phyloP scores from a whole-genome alignment of 2,888 invertebrate genomes.

The Limenitis camilla region DNA sequence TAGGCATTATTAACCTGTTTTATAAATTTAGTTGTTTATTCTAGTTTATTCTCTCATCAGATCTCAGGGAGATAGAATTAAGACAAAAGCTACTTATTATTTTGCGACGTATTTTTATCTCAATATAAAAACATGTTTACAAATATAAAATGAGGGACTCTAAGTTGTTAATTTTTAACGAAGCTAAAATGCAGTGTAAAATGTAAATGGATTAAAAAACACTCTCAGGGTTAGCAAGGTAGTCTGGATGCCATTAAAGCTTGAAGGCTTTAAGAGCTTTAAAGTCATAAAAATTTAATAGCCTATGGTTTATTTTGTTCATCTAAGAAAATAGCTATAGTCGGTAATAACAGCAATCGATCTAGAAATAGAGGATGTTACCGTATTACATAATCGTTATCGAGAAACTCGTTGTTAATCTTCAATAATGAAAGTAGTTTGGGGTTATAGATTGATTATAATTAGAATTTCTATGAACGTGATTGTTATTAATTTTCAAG shows the following conservation, averaged over 20 bases:
- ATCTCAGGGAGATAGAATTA: too few relatives aligned
- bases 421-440: too few relatives aligned
- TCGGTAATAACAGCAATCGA: not conserved
- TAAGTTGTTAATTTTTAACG: conserved; percentile 23
- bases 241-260: conserved; percentile 20
- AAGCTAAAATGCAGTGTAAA: conserved; percentile 16
- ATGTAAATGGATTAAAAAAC: conserved; percentile 22
- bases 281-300: conserved; percentile 15
- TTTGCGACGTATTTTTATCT: conserved; percentile 12
- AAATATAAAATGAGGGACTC: conserved; percentile 14
- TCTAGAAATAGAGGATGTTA: not conserved
- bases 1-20: too few relatives aligned
- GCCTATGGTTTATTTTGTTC: conserved; percentile 11
- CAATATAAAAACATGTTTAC: conserved; percentile 13
- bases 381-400: too few relatives aligned
- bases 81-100: conserved; percentile 17
- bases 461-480: too few relatives aligned
- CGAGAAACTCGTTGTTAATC: too few relatives aligned
- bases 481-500: too few relatives aligned
- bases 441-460: too few relatives aligned
- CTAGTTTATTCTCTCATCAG: too few relatives aligned
- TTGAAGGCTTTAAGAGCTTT: conserved; percentile 15
- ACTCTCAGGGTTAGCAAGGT: conserved; percentile 19
- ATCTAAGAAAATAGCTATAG: conserved; percentile 2
- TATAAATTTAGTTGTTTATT: too few relatives aligned